Conservation (phyloP, 2,113 vertebrate species). For the Mus pahari region DNA sequence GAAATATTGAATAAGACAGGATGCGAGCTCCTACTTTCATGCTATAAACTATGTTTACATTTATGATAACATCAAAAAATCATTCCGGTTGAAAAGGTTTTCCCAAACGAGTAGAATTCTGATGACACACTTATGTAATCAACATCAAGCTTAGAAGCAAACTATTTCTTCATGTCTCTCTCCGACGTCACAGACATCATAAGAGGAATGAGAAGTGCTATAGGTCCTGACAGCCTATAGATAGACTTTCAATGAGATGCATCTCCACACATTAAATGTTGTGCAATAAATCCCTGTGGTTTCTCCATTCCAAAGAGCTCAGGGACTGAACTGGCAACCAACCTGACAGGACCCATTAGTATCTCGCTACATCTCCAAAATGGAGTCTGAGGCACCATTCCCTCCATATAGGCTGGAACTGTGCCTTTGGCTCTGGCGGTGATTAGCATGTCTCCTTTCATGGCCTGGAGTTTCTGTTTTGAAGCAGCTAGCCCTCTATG, state of each 20-base stretch:
- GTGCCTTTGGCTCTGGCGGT: background rate
- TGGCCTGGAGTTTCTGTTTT: background rate
- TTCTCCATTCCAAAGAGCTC: background rate
- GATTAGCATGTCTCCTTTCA: background rate
- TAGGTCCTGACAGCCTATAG: background rate
- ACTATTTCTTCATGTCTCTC: background rate
- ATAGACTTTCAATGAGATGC: background rate
- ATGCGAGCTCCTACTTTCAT: background rate
- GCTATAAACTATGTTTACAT: background rate
- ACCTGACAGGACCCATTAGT: background rate
- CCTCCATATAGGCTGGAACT: background rate
- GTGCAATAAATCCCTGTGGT: background rate
- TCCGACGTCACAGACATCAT: background rate
- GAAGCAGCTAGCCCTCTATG: background rate
- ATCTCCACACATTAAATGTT: background rate
- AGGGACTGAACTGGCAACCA: background rate
- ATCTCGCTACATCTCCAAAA: background rate
- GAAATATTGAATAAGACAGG: slow-evolving; percentile 33
- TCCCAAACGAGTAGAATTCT: background rate
- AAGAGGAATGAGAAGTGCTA: background rate
- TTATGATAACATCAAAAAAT: background rate
- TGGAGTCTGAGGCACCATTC: background rate
- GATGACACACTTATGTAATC: no score
- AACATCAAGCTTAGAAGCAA: background rate
- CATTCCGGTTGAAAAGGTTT: background rate